These are phyloP conservation scores for Habroteleia sp. DNA, from an alignment of 2,888 invertebrate genomes.

Conservation along the genomic window DNA sequence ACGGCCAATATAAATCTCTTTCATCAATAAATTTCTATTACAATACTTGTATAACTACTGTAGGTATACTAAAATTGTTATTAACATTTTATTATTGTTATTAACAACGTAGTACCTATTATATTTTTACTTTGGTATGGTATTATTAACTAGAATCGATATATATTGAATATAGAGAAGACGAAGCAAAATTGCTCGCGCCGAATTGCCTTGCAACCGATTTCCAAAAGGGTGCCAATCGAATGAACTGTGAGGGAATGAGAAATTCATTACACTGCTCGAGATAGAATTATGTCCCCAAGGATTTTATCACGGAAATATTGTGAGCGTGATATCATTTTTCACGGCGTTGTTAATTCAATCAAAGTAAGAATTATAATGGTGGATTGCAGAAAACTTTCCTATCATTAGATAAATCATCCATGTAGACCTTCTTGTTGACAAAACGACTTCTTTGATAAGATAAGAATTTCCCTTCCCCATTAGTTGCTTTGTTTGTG, in stretches of 20 bases:
- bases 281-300: conserved; percentile 45
- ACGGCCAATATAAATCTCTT: too few species aligned
- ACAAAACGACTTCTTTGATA: too few species aligned
- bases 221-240: conserved; percentile 40
- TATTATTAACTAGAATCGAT: conserved; percentile 1
- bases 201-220: conserved; percentile 40
- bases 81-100: too few species aligned
- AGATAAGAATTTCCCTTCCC: too few species aligned
- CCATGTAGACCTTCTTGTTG: too few species aligned
- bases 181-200: conserved; percentile 8
- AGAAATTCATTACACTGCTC: conserved; percentile 53
- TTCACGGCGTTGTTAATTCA: conserved; percentile 26
- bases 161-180: background rate
- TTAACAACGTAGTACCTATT: too few species aligned
- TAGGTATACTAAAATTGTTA: too few species aligned
- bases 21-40: too few species aligned
- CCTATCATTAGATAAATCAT: too few species aligned
- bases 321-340: conserved; percentile 38
- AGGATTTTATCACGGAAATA: conserved; percentile 16
- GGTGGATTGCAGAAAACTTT: conserved; percentile 21
- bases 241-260: conserved; percentile 34
- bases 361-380: conserved; percentile 26
- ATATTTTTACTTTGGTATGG: too few species aligned
- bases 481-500: conserved; percentile 11
- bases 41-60: too few species aligned